Evolutionary conservation across 53 echinoderm and acorn worm genomes (phyloP).

Genomic region (Paelopatides confundens): DNA sequence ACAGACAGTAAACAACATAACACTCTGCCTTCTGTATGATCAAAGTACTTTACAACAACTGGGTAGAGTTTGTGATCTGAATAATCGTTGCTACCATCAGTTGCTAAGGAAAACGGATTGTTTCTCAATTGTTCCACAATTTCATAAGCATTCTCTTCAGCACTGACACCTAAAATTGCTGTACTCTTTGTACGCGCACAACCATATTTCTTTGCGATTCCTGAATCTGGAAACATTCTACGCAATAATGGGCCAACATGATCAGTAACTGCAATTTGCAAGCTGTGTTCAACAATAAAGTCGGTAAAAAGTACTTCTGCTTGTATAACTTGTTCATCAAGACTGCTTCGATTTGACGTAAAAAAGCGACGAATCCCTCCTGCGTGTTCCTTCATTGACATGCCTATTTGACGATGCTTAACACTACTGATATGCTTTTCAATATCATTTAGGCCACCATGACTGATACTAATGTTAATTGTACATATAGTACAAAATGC

Average conservation of each 20-base stretch:
- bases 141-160: neutral
- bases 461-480: neutral
- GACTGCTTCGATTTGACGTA: neutral
- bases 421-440: neutral
- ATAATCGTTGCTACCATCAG: neutral
- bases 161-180: slow-evolving; percentile 24
- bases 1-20: neutral
- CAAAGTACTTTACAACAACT: neutral
- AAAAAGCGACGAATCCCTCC: neutral
- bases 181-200: slow-evolving; percentile 58
- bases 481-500: neutral
- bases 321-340: neutral
- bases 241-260: slow-evolving; percentile 49
- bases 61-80: neutral
- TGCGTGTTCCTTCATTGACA: neutral
- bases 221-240: slow-evolving; percentile 69
- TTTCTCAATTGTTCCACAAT: neutral
- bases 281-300: slow-evolving; percentile 64
- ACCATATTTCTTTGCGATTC: slow-evolving; percentile 54
- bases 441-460: neutral
- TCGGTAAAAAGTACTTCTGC: slow-evolving; percentile 53
- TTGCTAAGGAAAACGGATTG: neutral
- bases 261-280: slow-evolving; percentile 28
- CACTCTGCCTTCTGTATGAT: neutral
- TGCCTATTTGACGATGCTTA: neutral